Percentiles rank a stretch among this genome's conserved stretches.
Evolutionary conservation across 2,797 vertebrate genomes (phyloP).

Genomic region (Meriones psammophilus): DNA sequence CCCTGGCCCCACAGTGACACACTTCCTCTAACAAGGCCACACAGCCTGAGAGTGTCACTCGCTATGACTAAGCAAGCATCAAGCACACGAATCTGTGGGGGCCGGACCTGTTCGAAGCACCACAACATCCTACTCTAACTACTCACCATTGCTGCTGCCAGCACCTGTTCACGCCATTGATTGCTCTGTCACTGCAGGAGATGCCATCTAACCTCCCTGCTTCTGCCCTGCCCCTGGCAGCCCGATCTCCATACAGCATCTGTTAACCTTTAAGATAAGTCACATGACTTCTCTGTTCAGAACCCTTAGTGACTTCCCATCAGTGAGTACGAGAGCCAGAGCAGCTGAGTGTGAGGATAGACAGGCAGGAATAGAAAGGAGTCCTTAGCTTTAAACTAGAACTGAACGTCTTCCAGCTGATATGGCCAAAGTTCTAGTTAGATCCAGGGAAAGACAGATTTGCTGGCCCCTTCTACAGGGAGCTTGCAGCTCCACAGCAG

Average conservation of each 20-base stretch:
- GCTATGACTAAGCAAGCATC: too few species aligned
- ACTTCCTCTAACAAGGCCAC: too few species aligned
- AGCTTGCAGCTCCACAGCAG: background rate
- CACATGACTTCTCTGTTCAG: slow-evolving; percentile 5
- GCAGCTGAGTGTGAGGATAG: background rate
- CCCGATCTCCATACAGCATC: background rate
- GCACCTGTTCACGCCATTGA: too few species aligned
- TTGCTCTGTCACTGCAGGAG: too few species aligned
- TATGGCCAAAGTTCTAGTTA: background rate
- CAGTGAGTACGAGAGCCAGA: background rate
- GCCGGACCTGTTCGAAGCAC: too few species aligned
- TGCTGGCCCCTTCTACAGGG: background rate
- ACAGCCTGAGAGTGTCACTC: too few species aligned
- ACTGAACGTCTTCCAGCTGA: background rate
- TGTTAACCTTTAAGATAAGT: slow-evolving; percentile 18
- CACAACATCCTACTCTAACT: background rate
- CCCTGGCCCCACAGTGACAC: too few species aligned
- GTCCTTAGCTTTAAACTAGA: background rate
- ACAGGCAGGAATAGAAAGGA: background rate
- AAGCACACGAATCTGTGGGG: too few species aligned
- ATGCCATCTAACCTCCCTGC: background rate
- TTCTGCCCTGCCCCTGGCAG: background rate
- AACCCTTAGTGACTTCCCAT: slow-evolving; percentile 11
- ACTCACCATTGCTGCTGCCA: background rate
- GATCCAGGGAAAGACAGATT: background rate